Evolutionary conservation across 2,888 invertebrate genomes (phyloP).

Genomic region (Pristionchus japonicus): DNA sequence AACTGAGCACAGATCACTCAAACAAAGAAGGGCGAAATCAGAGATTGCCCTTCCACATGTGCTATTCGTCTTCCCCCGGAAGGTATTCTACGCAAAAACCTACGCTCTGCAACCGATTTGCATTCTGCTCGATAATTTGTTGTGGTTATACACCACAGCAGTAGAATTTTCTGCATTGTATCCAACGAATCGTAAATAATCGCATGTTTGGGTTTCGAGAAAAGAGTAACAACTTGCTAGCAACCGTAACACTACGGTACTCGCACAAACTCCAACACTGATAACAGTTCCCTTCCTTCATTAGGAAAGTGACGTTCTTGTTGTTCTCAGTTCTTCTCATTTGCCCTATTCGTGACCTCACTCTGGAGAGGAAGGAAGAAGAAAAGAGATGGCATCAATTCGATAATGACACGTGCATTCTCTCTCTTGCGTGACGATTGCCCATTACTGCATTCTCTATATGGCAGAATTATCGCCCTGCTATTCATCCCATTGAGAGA

Average conservation of each 20-base stretch:
- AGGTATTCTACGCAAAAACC: too few species aligned
- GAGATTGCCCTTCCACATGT: not conserved
- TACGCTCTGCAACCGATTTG: too few species aligned
- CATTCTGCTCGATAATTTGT: too few species aligned
- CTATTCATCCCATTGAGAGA: not conserved
- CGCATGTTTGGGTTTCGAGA: not conserved
- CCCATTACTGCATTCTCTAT: not conserved
- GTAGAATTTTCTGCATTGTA: not conserved
- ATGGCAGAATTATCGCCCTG: not conserved
- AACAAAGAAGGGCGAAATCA: not conserved
- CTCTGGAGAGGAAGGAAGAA: not conserved
- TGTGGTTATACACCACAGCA: not conserved
- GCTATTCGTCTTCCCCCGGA: not conserved
- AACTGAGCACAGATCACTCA: not conserved
- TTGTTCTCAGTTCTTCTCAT: not conserved
- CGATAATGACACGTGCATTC: constrained; percentile 1
- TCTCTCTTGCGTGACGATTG: not conserved
- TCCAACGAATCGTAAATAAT: not conserved
- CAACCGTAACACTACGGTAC: not conserved
- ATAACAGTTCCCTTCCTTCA: not conserved
- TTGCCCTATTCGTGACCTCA: not conserved
- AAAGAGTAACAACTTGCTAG: not conserved
- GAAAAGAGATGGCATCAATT: not conserved
- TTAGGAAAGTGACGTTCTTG: not conserved
- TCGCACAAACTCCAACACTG: not conserved